These are phyloP conservation scores for Molossus molossus DNA, from an alignment of 2,797 vertebrate species.

Conservation along the genomic window DNA sequence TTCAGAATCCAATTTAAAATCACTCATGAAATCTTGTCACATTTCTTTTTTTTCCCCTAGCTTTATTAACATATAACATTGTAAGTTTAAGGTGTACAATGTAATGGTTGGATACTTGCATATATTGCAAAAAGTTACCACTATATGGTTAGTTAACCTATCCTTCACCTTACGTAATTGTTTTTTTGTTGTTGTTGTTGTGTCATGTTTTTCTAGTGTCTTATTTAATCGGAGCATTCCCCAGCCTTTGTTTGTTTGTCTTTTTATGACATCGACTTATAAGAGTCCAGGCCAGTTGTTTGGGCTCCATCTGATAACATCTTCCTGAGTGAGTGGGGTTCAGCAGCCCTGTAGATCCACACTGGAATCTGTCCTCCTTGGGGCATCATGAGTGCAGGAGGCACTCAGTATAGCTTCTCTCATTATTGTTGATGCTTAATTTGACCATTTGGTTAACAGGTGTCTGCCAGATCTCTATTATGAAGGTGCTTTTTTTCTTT, in stretches of 20 bases:
- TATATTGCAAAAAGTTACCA: background rate
- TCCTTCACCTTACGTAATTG: background rate
- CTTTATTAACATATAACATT: background rate
- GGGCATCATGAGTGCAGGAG: background rate
- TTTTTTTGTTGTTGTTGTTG: background rate
- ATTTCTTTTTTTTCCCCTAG: background rate
- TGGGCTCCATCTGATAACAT: background rate
- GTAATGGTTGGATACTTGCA: background rate
- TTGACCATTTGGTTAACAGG: background rate
- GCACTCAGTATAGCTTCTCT: accelerated
- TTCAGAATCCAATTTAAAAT: constrained; percentile 56
- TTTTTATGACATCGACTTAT: background rate
- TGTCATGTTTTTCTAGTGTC: background rate
- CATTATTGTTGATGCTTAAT: background rate
- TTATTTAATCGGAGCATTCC: background rate
- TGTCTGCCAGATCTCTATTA: background rate
- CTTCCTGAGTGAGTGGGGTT: background rate
- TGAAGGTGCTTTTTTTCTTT: background rate
- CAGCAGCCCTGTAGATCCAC: background rate
- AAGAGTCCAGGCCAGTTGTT: background rate
- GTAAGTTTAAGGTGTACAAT: background rate
- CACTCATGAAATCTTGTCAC: constrained; percentile 2
- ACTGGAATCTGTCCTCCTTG: accelerated
- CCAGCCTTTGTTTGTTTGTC: background rate
- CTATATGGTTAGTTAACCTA: background rate